Conservation (phyloP, 2,113 vertebrate species). For the Melanocharis versteri region DNA sequence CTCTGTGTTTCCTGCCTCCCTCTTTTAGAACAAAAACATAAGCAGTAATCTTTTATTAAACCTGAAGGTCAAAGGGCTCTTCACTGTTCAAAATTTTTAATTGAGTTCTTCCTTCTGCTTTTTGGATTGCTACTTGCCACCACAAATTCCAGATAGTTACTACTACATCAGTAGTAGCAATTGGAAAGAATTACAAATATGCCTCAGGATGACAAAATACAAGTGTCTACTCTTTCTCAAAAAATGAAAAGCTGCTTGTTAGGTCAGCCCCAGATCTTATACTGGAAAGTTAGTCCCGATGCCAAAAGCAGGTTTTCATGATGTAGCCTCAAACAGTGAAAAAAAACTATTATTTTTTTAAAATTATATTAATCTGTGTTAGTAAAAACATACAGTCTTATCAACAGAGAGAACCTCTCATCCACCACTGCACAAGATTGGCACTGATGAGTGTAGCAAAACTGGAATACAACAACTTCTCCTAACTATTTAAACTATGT, state of each 20-base stretch:
- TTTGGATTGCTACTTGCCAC: neutral
- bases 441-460: neutral
- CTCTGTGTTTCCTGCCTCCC: neutral
- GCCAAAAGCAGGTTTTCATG: neutral
- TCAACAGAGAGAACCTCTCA: neutral
- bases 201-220: neutral
- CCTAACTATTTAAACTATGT: neutral
- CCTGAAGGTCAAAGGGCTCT: neutral
- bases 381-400: neutral
- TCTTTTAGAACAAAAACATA: constrained; percentile 1
- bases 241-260: neutral
- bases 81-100: neutral
- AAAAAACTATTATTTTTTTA: neutral
- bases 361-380: neutral
- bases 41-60: neutral
- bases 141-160: neutral
- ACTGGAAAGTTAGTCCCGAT: neutral
- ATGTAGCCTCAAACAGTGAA: fast-evolving
- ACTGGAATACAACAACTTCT: neutral
- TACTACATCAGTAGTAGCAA: neutral
- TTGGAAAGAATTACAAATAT: neutral
- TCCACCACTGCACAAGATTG: neutral
- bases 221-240: neutral
- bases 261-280: neutral
- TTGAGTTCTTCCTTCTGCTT: neutral